phyloP scores from a whole-genome alignment of 2,797 vertebrate species.

The Ptychadena robeensis region DNA sequence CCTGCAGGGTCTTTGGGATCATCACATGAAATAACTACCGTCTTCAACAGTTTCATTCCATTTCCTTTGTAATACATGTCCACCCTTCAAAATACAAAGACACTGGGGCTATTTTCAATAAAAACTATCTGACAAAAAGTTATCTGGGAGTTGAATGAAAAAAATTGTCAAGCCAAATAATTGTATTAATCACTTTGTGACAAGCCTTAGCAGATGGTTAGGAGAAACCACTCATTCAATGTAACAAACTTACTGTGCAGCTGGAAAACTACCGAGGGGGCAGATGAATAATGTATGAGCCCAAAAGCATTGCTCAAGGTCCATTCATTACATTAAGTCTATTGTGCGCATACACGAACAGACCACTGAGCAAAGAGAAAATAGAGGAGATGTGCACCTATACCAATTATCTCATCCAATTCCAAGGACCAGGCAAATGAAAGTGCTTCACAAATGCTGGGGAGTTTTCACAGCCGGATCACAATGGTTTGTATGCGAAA shows the following conservation, averaged over 20 bases:
- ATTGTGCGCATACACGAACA: slow-evolving; percentile 24
- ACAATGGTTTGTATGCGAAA: slow-evolving; percentile 19
- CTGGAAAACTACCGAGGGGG: slow-evolving; percentile 30
- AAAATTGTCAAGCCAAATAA: slow-evolving; percentile 4
- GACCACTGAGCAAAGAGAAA: not conserved
- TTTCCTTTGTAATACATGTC: too few relatives aligned
- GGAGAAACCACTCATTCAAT: slow-evolving; percentile 8
- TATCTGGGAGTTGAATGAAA: not conserved
- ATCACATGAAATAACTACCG: too few relatives aligned
- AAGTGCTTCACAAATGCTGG: not conserved
- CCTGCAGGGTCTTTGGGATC: too few relatives aligned
- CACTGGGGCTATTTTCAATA: too few relatives aligned
- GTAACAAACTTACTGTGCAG: slow-evolving; percentile 32
- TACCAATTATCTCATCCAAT: not conserved
- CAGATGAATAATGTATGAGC: slow-evolving; percentile 46
- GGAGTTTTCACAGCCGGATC: not conserved
- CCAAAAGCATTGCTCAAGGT: slow-evolving; percentile 37
- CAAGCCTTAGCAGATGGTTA: slow-evolving; percentile 27
- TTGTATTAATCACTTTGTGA: slow-evolving; percentile 11
- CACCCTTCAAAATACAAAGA: too few relatives aligned
- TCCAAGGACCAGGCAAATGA: not conserved
- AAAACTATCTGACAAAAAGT: too few relatives aligned
- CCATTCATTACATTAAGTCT: slow-evolving; percentile 32
- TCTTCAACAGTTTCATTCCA: too few relatives aligned
- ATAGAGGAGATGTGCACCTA: not conserved